Percentiles rank a stretch among this genome's conserved stretches.
Conservation (phyloP, 2,113 vertebrate species). For the Mesitornis unicolor region DNA sequence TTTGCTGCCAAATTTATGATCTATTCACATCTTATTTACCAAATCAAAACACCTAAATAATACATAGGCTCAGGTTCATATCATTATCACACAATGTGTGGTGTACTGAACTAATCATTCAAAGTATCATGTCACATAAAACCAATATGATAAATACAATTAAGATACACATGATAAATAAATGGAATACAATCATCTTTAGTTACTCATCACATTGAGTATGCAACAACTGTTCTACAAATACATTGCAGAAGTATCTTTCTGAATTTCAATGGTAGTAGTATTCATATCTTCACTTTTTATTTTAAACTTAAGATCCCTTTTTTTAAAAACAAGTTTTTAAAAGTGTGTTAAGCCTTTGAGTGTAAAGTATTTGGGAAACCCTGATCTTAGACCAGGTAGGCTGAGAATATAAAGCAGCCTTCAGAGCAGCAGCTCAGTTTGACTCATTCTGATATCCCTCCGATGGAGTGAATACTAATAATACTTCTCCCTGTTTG, state of each 20-base stretch:
- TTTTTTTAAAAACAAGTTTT: background rate
- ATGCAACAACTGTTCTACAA: background rate
- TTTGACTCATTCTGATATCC: conserved; percentile 3
- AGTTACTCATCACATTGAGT: background rate
- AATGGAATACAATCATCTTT: background rate
- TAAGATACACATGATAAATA: background rate
- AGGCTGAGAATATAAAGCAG: conserved; percentile 1
- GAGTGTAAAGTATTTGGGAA: background rate
- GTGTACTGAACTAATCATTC: background rate
- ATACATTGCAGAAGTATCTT: background rate
- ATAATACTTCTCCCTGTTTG: background rate
- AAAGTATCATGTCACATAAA: background rate
- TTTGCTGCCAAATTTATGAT: background rate
- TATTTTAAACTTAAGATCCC: background rate
- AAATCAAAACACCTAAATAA: background rate
- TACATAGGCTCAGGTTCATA: background rate
- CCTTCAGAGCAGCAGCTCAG: background rate
- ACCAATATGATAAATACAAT: background rate
- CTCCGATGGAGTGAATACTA: background rate
- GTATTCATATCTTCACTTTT: background rate
- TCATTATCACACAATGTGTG: background rate
- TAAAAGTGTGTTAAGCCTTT: background rate
- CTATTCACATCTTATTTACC: background rate
- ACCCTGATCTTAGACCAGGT: background rate
- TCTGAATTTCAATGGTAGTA: background rate